A percentile compares a stretch with the other conserved stretches of the same genome.
Conservation (phyloP, 2,888 invertebrate species). For the Pelosia muscerda region DNA sequence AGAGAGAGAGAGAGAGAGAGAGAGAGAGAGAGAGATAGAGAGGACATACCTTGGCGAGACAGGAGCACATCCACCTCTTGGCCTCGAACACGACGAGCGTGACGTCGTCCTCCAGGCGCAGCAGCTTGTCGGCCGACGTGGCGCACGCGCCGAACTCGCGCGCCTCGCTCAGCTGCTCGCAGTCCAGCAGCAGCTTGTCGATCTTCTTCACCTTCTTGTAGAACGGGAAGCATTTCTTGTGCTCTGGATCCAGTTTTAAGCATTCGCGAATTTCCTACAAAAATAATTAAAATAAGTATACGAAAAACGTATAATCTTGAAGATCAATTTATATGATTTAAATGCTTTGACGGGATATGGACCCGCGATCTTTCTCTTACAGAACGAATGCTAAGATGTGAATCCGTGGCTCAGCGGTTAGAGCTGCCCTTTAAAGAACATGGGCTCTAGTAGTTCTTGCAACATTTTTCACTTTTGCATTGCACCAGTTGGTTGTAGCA, state of each 20-base stretch:
- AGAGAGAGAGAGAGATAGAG: not conserved
- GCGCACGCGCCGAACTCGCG: conserved; percentile 90
- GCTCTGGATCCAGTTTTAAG: conserved; percentile 98
- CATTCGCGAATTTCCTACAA: conserved; percentile 96
- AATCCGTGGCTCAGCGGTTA: too few relatives aligned
- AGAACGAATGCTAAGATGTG: too few relatives aligned
- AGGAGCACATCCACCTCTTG: conserved; percentile 84
- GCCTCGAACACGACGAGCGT: conserved; percentile 91
- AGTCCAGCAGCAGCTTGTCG: conserved; percentile 91
- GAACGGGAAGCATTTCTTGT: conserved; percentile 97
- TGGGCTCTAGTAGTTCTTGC: too few relatives aligned
- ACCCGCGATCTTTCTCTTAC: too few relatives aligned
- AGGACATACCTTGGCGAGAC: conserved; percentile 10
- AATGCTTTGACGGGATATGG: too few relatives aligned
- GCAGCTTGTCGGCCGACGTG: conserved; percentile 88
- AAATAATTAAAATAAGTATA: too few relatives aligned
- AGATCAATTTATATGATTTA: too few relatives aligned
- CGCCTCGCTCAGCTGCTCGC: conserved; percentile 87
- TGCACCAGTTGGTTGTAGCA: too few relatives aligned
- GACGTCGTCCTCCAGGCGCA: conserved; percentile 90
- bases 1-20: too few relatives aligned
- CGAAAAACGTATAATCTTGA: too few relatives aligned
- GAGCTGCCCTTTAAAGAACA: too few relatives aligned
- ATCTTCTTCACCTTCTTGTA: conserved; percentile 98
- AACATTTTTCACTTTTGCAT: too few relatives aligned